Conservation (phyloP, 2,113 vertebrate genomes). For the Deroptyus accipitrinus region DNA sequence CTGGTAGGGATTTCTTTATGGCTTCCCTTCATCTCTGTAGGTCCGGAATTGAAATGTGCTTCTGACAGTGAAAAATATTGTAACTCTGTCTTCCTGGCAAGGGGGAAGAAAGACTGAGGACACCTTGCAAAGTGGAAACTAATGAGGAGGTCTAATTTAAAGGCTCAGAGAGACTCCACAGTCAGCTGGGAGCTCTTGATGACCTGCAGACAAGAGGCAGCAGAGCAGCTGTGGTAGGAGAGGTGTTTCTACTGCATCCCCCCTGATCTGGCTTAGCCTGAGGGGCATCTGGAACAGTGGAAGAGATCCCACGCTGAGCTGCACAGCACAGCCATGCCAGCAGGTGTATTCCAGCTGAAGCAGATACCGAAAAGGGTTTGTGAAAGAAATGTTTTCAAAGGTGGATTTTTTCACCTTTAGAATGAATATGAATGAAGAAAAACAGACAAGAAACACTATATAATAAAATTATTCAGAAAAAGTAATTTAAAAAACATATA, state of each 20-base stretch:
- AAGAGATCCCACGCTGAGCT: background rate
- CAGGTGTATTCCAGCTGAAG: background rate
- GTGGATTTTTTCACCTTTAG: background rate
- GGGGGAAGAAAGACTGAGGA: background rate
- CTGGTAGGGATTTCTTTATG: background rate
- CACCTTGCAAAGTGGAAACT: conserved; percentile 1
- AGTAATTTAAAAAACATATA: background rate
- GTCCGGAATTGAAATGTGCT: background rate
- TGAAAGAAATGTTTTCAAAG: background rate
- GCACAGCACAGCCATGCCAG: background rate
- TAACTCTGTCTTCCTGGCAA: background rate
- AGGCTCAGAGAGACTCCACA: background rate
- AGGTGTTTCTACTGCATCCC: background rate
- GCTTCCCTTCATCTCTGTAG: background rate
- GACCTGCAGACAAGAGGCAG: background rate
- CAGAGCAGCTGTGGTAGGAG: background rate
- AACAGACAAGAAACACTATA: background rate
- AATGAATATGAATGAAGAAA: background rate
- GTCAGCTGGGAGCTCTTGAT: background rate
- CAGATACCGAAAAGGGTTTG: background rate
- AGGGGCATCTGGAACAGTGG: background rate
- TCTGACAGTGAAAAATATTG: background rate
- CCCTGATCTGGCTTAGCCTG: background rate
- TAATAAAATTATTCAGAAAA: background rate
- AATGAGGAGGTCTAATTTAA: background rate